These are phyloP conservation scores for Callospermophilus lateralis DNA, from an alignment of 2,113 vertebrate genomes.

Conservation along the genomic window DNA sequence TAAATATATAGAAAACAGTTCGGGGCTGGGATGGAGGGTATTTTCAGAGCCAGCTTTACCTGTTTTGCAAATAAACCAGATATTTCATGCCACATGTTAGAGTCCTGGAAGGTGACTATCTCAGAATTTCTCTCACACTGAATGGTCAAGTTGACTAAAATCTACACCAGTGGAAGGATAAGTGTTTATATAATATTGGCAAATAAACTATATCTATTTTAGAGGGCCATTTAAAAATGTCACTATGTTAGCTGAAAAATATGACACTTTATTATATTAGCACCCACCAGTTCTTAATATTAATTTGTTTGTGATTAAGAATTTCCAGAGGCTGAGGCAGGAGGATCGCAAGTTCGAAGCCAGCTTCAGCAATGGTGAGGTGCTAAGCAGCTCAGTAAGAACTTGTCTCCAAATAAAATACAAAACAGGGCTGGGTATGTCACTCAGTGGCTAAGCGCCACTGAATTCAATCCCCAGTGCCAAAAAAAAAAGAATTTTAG, in stretches of 20 bases:
- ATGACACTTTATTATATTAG: neutral
- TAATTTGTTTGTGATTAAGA: conserved; percentile 36
- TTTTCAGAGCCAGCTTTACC: neutral
- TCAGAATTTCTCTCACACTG: neutral
- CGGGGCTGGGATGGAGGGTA: neutral
- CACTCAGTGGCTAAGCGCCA: too few species aligned
- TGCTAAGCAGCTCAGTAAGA: too few species aligned
- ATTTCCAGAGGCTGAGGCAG: neutral
- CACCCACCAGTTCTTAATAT: neutral
- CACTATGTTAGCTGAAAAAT: neutral
- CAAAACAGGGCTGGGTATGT: too few species aligned
- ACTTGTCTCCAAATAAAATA: too few species aligned
- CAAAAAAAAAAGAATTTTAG: neutral
- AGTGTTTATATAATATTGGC: neutral
- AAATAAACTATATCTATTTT: neutral
- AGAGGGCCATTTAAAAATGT: neutral
- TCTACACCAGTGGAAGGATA: neutral
- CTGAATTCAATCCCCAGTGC: too few species aligned
- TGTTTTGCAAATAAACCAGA: neutral
- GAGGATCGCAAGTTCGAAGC: too few species aligned
- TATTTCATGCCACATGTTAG: neutral
- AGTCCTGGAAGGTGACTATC: neutral
- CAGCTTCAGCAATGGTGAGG: too few species aligned
- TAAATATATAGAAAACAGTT: neutral
- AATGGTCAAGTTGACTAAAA: neutral